phyloP scores from a whole-genome alignment of 2,888 invertebrate genomes.

The Arrhopalites spinosus region DNA sequence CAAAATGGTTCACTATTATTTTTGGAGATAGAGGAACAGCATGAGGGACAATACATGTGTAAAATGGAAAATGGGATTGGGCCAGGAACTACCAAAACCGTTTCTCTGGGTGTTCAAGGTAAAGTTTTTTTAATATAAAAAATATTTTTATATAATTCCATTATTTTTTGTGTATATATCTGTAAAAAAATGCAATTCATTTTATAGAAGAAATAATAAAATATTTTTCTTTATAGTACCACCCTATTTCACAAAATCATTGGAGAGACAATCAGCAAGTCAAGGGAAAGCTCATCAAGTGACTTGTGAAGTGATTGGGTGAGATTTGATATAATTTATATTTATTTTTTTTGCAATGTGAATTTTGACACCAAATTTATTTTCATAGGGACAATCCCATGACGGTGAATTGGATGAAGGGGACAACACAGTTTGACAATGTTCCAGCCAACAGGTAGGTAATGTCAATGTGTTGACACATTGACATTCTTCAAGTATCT shows the following conservation, averaged over 20 bases:
- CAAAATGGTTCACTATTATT: conserved; percentile 51
- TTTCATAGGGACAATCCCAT: conserved; percentile 48
- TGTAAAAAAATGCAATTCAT: no score
- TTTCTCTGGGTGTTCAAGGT: conserved; percentile 52
- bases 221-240: conserved; percentile 43
- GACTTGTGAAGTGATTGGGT: conserved; percentile 51
- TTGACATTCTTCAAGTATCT: no score
- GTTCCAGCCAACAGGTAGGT: conserved; percentile 53
- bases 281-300: conserved; percentile 53
- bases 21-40: conserved; percentile 46
- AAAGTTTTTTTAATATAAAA: no score
- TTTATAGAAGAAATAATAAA: no score
- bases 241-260: conserved; percentile 50
- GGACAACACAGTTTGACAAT: conserved; percentile 42
- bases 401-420: conserved; percentile 47
- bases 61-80: conserved; percentile 52
- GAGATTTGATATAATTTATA: no score
- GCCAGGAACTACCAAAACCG: conserved; percentile 47
- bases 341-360: no score
- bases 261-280: conserved; percentile 47
- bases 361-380: no score
- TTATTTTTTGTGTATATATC: neutral
- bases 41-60: conserved; percentile 52
- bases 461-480: neutral
- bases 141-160: no score